Evolutionary conservation across 2,888 invertebrate species (phyloP), one percentile per base, ranked within the genome.

Genomic region (Torymus texanus): DNA sequence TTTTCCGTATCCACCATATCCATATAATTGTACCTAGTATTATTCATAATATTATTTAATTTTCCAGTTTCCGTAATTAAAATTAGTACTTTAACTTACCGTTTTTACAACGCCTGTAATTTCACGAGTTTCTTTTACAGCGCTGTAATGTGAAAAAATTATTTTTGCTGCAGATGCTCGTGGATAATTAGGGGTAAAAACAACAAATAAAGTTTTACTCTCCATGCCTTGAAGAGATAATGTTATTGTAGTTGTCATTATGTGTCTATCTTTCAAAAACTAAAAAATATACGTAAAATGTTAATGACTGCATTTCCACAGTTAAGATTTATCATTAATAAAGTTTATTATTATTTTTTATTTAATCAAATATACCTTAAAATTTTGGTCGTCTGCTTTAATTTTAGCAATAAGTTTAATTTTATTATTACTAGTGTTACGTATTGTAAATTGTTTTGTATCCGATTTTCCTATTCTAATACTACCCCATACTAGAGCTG

Each of bases 401-500:
- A 93, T 91, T 55, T 90, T 88, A 29, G 92, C 90, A 71, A 92
- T 92, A 18, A 94, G 87, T n/a, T 92, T 91, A 8, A 94, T 88
- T 68, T 92, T 92, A 83, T 92, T 92, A 56, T 90, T 88, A 12
- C 92, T 91, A 12, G 90, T 92, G 84, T 94, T 94, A 79, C 93
- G 92, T 75, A 93, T 89, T 29, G 91, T 91, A 85, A 94, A 92
- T 63, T 92, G 91, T 83, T 93, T 93, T 0, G 89, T 90, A 0
- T 91, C 91, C 18, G 90, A 91, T 81, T 92, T 93, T 51, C 93
- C 92, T 12, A 92, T 86, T 85, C 92, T 92, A 2, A 93, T 88
- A 83, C 93, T 93, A 50, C 92, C 92, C 93, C 93, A 94, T 16
- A 92, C 91, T 8, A 94, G 84, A 81, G 93, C 92, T 11, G 91